These are phyloP conservation scores for Eupeodes latifasciatus DNA, from an alignment of 2,888 invertebrate genomes.

Conservation along the genomic window DNA sequence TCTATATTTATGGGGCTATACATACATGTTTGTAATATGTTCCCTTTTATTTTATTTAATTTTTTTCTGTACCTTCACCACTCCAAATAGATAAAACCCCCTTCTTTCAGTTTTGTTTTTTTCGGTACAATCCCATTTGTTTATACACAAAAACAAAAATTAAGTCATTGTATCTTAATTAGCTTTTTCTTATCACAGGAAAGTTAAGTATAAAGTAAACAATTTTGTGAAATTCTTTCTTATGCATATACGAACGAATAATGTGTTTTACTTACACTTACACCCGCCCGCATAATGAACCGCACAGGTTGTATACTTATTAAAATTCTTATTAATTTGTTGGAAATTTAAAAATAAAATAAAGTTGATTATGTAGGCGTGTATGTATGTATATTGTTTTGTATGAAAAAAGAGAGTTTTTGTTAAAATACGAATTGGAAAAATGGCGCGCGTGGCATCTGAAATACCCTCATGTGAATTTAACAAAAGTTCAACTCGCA, in stretches of 20 bases:
- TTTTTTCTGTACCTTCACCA: neutral
- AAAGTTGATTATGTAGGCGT: neutral
- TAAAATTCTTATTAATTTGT: constrained; percentile 19
- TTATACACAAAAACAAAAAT: constrained; percentile 49
- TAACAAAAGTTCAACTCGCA: constrained; percentile 41
- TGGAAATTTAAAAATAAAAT: constrained; percentile 17
- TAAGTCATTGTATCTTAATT: constrained; percentile 73
- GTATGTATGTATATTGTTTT: too few species aligned
- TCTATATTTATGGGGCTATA: constrained; percentile 14
- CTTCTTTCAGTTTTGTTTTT: neutral
- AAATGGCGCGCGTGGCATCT: neutral
- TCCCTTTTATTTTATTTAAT: constrained; percentile 18
- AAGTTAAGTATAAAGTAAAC: constrained; percentile 58
- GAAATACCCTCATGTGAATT: constrained; percentile 36
- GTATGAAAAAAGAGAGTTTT: neutral
- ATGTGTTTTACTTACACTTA: constrained; percentile 20
- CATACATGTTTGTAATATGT: constrained; percentile 14
- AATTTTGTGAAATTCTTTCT: constrained; percentile 54
- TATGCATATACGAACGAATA: neutral
- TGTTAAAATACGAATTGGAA: neutral
- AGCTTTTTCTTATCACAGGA: constrained; percentile 64
- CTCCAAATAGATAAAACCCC: constrained; percentile 26
- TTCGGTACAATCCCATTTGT: constrained; percentile 52
- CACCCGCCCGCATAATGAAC: constrained; percentile 63
- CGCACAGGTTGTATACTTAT: constrained; percentile 1